Evolutionary conservation across 2,888 invertebrate genomes (phyloP), one percentile per base, ranked within the genome.

Genomic region (Chloroclysta siterata): DNA sequence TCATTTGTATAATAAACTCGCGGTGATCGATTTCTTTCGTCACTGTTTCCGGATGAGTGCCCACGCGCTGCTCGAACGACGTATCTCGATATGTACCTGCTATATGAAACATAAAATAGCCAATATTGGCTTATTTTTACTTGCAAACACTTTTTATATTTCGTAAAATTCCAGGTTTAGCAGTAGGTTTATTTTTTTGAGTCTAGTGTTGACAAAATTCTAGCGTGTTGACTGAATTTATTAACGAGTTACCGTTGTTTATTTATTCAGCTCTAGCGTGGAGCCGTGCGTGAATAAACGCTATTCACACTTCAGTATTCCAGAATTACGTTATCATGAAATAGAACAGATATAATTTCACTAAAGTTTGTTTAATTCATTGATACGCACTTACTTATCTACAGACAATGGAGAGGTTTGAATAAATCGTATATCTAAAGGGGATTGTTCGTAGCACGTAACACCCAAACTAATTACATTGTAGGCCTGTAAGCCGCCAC

Each of bases 11-110:
- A 82, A 81, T 82, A 79, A 82, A 83, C 84, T 87, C 84, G 83
- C 84, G 86, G 78, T 85, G 84, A 82, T 83, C 80, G 80, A 81
- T 81, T 78, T 83, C 79, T 91, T 90, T 88, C 90, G 88, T 84
- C 87, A 91, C 73, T 63, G 82, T 87, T 83, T 84, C 83, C 88
- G 87, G 84, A 82, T 77, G 79, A 82, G 74, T 78, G 89, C 80
- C 71, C 88, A 77, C 80, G 82, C 76, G 76, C 63, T 63, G 59
- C 69, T 74, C 65, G 68, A 69, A 53, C 65, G 36, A 53, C 48
- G 53, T 50, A 53, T 50, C 8, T 13, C 29, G 7, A 46, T 22
- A n/a, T 17, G 28, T 48, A 28, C 28, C 15, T 13, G 22, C 8
- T 10, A 39, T 53, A 46, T 42, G 17, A 53, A 53, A n/a, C n/a